Conservation (phyloP, 2,888 invertebrate genomes). For the Eupithecia inturbata region DNA sequence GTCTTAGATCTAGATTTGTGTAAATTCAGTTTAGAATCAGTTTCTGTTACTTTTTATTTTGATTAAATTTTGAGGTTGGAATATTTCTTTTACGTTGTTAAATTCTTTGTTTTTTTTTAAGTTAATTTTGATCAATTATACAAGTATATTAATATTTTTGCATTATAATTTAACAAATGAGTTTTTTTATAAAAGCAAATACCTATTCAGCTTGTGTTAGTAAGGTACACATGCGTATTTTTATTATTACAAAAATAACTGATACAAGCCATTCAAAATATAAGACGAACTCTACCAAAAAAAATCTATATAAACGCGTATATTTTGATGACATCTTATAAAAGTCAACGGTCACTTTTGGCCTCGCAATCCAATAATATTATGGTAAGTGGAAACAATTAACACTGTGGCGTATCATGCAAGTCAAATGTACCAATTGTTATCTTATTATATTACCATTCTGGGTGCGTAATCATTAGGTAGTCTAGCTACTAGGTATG, state of each 20-base stretch:
- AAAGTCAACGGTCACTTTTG: neutral
- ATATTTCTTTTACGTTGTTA: no score
- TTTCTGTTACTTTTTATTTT: no score
- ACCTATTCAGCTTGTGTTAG: neutral
- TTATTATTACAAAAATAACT: no score
- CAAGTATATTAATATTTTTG: no score
- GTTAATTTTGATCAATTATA: no score
- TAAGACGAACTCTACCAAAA: no score
- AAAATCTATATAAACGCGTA: no score
- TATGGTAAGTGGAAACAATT: slow-evolving; percentile 34
- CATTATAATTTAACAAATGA: neutral
- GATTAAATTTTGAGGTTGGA: no score
- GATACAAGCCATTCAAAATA: no score
- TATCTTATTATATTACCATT: slow-evolving; percentile 56
- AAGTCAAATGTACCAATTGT: slow-evolving; percentile 55
- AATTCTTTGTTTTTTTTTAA: no score
- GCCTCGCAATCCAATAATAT: slow-evolving; percentile 19
- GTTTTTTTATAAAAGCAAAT: neutral
- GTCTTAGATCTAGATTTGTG: no score
- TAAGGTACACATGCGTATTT: neutral
- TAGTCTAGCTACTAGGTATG: neutral
- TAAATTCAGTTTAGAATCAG: no score
- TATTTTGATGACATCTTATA: neutral
- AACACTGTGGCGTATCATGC: slow-evolving; percentile 50
- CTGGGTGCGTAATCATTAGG: neutral